A percentile compares a stretch with the other conserved stretches of the same genome.
Conservation (phyloP, 2,888 invertebrate genomes). For the Caradrina clavipalpis region DNA sequence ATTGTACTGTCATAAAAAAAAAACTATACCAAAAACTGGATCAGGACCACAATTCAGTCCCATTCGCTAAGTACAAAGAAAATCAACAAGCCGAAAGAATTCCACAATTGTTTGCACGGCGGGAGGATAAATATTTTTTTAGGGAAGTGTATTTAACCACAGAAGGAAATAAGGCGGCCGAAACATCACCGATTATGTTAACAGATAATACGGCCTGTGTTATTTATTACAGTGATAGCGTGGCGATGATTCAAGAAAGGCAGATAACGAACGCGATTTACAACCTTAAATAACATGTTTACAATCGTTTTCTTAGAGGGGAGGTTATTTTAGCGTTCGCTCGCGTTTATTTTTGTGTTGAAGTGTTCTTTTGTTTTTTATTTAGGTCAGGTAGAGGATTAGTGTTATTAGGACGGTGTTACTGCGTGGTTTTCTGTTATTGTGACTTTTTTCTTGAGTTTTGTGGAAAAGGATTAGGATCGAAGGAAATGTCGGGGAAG, state of each 20-base stretch:
- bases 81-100: slow-evolving; percentile 72
- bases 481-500: neutral
- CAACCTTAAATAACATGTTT: slow-evolving; percentile 82
- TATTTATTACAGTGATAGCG: slow-evolving; percentile 86
- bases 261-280: slow-evolving; percentile 84
- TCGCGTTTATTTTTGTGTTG: slow-evolving; percentile 38
- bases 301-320: slow-evolving; percentile 74
- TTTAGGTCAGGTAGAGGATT: slow-evolving; percentile 33
- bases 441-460: neutral
- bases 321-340: slow-evolving; percentile 40
- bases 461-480: neutral
- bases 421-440: neutral
- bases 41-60: slow-evolving; percentile 50
- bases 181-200: slow-evolving; percentile 85
- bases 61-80: slow-evolving; percentile 67
- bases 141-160: slow-evolving; percentile 82
- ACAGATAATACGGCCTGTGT: slow-evolving; percentile 81
- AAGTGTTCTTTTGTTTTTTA: slow-evolving; percentile 46
- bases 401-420: slow-evolving; percentile 28
- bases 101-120: slow-evolving; percentile 70
- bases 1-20: neutral
- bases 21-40: slow-evolving; percentile 37
- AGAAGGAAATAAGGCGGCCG: slow-evolving; percentile 83
- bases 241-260: slow-evolving; percentile 87
- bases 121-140: slow-evolving; percentile 81